Conservation (phyloP, 2,888 invertebrate species). For the Cryptocheilus praepositus region DNA sequence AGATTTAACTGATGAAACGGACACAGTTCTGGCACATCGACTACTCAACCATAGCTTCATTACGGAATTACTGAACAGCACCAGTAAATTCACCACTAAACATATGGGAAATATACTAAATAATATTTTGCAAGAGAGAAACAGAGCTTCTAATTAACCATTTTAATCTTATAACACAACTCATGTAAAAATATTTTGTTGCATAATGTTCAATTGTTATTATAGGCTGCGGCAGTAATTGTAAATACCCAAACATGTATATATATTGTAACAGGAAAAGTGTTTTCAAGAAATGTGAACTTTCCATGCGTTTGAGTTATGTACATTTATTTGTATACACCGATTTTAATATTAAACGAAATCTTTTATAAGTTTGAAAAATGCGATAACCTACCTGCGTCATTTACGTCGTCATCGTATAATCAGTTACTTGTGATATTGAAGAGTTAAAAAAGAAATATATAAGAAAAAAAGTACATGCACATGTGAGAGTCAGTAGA, state of each 20-base stretch:
- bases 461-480: too few relatives aligned
- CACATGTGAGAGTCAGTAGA: neutral
- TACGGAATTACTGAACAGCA: conserved; percentile 39
- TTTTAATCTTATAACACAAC: neutral
- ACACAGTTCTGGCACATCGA: conserved; percentile 54
- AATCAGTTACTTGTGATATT: too few relatives aligned
- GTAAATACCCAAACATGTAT: neutral
- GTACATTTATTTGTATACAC: too few relatives aligned
- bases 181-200: neutral
- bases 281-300: neutral
- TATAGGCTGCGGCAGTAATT: too few relatives aligned
- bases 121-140: conserved; percentile 17
- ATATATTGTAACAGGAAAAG: neutral
- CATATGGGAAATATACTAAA: conserved; percentile 28
- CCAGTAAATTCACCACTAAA: conserved; percentile 52
- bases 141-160: neutral
- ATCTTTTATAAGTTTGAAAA: too few relatives aligned
- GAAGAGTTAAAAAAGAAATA: too few relatives aligned
- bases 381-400: too few relatives aligned
- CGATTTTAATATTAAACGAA: too few relatives aligned
- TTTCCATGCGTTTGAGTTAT: too few relatives aligned
- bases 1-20: conserved; percentile 34
- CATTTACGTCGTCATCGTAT: too few relatives aligned
- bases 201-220: neutral
- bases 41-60: conserved; percentile 58